phyloP scores from a whole-genome alignment of 2,888 invertebrate genomes.

The Drosophila macrospina region DNA sequence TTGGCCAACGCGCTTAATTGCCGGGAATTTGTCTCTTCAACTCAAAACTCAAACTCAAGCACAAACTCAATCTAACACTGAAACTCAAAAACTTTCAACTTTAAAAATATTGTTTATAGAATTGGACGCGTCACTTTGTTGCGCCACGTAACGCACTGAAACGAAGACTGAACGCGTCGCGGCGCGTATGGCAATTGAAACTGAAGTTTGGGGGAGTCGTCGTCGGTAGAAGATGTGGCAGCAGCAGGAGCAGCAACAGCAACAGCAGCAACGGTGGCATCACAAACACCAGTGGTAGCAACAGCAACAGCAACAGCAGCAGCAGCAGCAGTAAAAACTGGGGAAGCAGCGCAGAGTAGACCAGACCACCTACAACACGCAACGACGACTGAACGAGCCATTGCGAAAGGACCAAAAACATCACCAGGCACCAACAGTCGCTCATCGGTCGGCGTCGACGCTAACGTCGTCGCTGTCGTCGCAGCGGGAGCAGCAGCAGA shows the following conservation, averaged over 20 bases:
- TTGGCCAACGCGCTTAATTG: slow-evolving; percentile 56
- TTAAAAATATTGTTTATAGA: slow-evolving; percentile 11
- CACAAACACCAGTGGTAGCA: slow-evolving; percentile 27
- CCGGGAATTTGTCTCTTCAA: slow-evolving; percentile 7
- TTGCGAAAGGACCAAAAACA: slow-evolving; percentile 78
- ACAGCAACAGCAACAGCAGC: slow-evolving; percentile 33
- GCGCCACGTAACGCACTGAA: slow-evolving; percentile 63
- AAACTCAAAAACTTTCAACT: slow-evolving; percentile 6
- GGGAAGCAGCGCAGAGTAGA: slow-evolving; percentile 60
- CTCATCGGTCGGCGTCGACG: slow-evolving; percentile 49
- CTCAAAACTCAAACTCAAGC: slow-evolving; percentile 2
- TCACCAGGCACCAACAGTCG: slow-evolving; percentile 57
- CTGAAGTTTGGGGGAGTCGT: slow-evolving; percentile 54
- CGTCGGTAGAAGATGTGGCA: slow-evolving; percentile 29
- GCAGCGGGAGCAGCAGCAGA: slow-evolving; percentile 20
- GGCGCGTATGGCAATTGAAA: slow-evolving; percentile 48
- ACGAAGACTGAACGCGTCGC: slow-evolving; percentile 70
- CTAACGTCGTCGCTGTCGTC: slow-evolving; percentile 8
- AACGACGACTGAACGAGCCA: slow-evolving; percentile 82
- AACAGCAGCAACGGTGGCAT: slow-evolving; percentile 18
- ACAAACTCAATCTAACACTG: slow-evolving; percentile 5
- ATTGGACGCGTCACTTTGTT: slow-evolving; percentile 55
- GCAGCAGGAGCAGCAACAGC: slow-evolving; percentile 12
- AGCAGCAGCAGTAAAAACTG: slow-evolving; percentile 37
- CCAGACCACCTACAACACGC: slow-evolving; percentile 84